Conservation (phyloP, 2,888 invertebrate species). For the Xanthorhoe designata region DNA sequence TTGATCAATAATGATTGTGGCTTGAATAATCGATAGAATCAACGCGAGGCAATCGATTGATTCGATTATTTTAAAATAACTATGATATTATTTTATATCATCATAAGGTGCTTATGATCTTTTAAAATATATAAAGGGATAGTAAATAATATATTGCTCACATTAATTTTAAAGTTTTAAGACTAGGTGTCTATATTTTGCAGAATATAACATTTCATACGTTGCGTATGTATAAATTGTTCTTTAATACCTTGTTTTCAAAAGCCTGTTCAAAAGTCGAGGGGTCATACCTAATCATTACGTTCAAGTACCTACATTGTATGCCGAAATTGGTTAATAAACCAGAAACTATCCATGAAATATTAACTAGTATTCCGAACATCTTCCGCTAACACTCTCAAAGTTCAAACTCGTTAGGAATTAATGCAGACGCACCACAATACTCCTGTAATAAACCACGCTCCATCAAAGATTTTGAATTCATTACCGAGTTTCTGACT, state of each 20-base stretch:
- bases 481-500: slow-evolving; percentile 75
- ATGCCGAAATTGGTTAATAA: slow-evolving; percentile 18
- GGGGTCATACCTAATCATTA: not conserved
- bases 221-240: too few relatives aligned
- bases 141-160: too few relatives aligned
- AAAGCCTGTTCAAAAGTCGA: too few relatives aligned
- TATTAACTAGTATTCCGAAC: slow-evolving; percentile 30
- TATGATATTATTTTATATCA: too few relatives aligned
- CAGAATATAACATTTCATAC: too few relatives aligned
- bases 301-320: not conserved
- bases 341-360: slow-evolving; percentile 27
- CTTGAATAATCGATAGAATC: slow-evolving; percentile 17
- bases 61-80: not conserved
- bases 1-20: slow-evolving; percentile 28
- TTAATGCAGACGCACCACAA: slow-evolving; percentile 53
- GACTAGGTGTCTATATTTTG: too few relatives aligned
- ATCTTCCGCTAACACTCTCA: slow-evolving; percentile 33
- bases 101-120: too few relatives aligned
- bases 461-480: slow-evolving; percentile 73
- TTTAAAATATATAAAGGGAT: too few relatives aligned
- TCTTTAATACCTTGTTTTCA: too few relatives aligned
- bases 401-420: slow-evolving; percentile 50
- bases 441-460: slow-evolving; percentile 65
- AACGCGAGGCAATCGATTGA: not conserved
- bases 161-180: too few relatives aligned